Evolutionary conservation across 2,113 vertebrate genomes (phyloP).

Genomic region (Grammomys surdaster): DNA sequence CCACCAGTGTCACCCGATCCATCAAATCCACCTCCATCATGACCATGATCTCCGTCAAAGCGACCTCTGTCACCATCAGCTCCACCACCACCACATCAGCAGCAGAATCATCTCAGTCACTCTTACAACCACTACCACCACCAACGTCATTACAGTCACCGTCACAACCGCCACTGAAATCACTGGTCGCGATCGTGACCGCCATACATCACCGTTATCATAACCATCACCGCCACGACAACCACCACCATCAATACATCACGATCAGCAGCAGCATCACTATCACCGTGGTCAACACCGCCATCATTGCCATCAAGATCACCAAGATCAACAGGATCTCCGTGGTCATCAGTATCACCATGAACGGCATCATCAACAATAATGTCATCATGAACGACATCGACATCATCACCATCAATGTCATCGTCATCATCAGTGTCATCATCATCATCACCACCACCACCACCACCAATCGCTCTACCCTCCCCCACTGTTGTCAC

Average conservation of each 20-base stretch:
- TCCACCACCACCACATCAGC: neutral
- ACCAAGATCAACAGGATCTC: too few relatives aligned
- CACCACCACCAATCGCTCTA: too few relatives aligned
- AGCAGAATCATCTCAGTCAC: too few relatives aligned
- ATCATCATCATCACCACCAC: neutral
- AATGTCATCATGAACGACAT: too few relatives aligned
- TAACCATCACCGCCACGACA: neutral
- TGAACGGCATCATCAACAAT: too few relatives aligned
- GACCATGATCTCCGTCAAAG: fast-evolving
- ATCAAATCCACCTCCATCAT: fast-evolving
- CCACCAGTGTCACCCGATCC: fast-evolving
- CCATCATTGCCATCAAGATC: neutral
- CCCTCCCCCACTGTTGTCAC: fast-evolving
- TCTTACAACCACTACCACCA: neutral
- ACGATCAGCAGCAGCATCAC: fast-evolving
- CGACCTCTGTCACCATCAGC: too few relatives aligned
- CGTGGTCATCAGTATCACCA: too few relatives aligned
- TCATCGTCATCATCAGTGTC: too few relatives aligned
- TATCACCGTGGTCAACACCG: too few relatives aligned
- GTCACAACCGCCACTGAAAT: neutral
- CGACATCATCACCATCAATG: too few relatives aligned
- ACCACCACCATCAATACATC: too few relatives aligned
- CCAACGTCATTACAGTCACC: too few relatives aligned
- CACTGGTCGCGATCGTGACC: fast-evolving
- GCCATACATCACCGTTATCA: neutral